Conservation (phyloP, 2,797 vertebrate genomes). For the Pelobates cultripes region DNA sequence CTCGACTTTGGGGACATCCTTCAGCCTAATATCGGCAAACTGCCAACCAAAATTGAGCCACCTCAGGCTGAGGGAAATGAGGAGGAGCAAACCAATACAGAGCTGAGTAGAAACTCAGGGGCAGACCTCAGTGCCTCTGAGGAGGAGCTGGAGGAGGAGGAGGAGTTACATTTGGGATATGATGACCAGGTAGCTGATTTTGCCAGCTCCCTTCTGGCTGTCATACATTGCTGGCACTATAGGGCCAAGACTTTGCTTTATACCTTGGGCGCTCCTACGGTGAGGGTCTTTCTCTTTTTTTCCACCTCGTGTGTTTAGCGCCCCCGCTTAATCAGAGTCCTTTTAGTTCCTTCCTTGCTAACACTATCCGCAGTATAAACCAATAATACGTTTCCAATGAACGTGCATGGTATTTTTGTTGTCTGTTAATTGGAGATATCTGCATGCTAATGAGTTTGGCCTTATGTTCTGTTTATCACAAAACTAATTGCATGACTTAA, state of each 20-base stretch:
- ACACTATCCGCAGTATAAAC: background rate
- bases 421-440: background rate
- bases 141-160: constrained; percentile 75
- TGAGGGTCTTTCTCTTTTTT: constrained; percentile 79
- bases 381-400: background rate
- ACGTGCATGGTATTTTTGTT: constrained; percentile 20
- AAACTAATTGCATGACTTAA: constrained; percentile 21
- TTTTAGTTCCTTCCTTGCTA: constrained; percentile 34
- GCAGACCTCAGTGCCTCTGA: constrained; percentile 64
- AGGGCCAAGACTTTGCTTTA: constrained; percentile 92
- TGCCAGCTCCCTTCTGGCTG: constrained; percentile 86
- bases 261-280: constrained; percentile 84
- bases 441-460: background rate
- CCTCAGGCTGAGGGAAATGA: constrained; percentile 63
- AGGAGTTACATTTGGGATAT: constrained; percentile 82
- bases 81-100: constrained; percentile 71
- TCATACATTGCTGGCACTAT: constrained; percentile 94
- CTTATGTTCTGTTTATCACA: background rate
- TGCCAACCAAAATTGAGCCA: constrained; percentile 67
- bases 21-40: constrained; percentile 68
- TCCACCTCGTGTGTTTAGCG: constrained; percentile 59
- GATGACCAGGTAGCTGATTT: constrained; percentile 89
- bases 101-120: constrained; percentile 64
- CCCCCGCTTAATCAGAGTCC: constrained; percentile 29
- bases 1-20: constrained; percentile 71